phyloP scores from a whole-genome alignment of 1,140 invertebrate species.

The Brachionus plicatilis region DNA sequence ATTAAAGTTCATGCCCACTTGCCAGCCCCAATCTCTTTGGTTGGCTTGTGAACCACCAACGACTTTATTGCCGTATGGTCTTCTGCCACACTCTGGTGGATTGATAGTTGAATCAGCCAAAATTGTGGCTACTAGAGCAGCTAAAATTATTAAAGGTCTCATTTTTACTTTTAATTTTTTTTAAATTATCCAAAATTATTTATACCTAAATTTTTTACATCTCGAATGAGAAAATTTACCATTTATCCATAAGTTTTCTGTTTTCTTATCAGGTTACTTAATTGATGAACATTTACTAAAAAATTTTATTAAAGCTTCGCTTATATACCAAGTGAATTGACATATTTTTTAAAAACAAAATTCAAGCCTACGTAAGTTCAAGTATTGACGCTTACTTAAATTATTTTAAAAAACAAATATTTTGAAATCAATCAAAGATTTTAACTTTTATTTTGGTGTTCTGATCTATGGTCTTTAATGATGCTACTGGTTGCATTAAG shows the following conservation, averaged over 20 bases:
- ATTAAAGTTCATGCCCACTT: conserved; percentile 28
- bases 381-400: background rate
- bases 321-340: background rate
- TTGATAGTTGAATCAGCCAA: conserved; percentile 23
- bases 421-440: too few relatives aligned
- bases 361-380: background rate
- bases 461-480: too few relatives aligned
- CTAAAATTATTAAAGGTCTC: background rate
- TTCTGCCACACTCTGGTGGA: conserved; percentile 2
- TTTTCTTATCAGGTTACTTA: background rate
- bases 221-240: background rate
- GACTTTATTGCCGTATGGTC: background rate
- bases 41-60: conserved; percentile 8
- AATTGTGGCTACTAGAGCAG: background rate
- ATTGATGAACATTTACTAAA: background rate
- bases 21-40: conserved; percentile 37
- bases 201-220: background rate
- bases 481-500: too few relatives aligned
- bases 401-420: background rate
- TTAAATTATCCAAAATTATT: background rate
- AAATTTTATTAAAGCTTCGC: background rate
- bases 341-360: background rate
- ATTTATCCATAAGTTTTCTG: background rate
- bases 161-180: background rate
- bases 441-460: too few relatives aligned